Evolutionary conservation across 2,888 invertebrate genomes (phyloP).

Genomic region (Ectropis crepuscularia): DNA sequence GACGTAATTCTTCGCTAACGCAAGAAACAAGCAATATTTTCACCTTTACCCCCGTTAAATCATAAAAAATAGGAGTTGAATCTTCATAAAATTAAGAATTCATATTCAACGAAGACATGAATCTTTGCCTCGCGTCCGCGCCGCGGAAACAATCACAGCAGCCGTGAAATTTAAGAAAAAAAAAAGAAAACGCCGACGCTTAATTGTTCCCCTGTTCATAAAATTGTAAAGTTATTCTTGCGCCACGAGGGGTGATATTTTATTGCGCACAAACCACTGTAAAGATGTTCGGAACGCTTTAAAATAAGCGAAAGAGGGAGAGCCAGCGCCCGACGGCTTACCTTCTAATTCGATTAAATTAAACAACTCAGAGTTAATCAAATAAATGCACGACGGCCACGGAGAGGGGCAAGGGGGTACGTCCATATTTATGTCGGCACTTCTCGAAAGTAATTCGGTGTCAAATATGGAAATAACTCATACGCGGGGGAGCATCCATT

Average conservation of each 20-base stretch:
- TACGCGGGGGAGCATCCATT: constrained; percentile 81
- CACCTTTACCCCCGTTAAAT: constrained; percentile 56
- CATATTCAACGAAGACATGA: constrained; percentile 80
- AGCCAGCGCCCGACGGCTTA: constrained; percentile 61
- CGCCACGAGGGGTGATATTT: constrained; percentile 78
- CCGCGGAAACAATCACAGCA: constrained; percentile 78
- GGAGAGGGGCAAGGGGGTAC: constrained; percentile 49
- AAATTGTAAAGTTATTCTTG: constrained; percentile 83
- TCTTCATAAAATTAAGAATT: constrained; percentile 83
- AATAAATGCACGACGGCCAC: constrained; percentile 82
- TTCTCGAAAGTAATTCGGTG: constrained; percentile 85
- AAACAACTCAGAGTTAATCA: constrained; percentile 85
- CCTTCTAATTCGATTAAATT: constrained; percentile 85
- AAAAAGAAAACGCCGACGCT: constrained; percentile 77
- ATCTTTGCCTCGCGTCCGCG: constrained; percentile 65
- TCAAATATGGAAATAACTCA: constrained; percentile 85
- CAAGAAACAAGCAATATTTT: constrained; percentile 47
- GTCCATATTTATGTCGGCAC: constrained; percentile 81
- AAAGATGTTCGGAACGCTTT: constrained; percentile 83
- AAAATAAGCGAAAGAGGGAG: constrained; percentile 76
- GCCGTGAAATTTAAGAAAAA: constrained; percentile 76
- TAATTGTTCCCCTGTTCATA: constrained; percentile 84
- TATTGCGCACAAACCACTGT: constrained; percentile 83
- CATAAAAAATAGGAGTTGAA: constrained; percentile 67
- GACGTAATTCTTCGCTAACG: constrained; percentile 32